Base-by-base conservation (phyloP, 1,140 invertebrate genomes). In the Drosophila mojavensis region DNA sequence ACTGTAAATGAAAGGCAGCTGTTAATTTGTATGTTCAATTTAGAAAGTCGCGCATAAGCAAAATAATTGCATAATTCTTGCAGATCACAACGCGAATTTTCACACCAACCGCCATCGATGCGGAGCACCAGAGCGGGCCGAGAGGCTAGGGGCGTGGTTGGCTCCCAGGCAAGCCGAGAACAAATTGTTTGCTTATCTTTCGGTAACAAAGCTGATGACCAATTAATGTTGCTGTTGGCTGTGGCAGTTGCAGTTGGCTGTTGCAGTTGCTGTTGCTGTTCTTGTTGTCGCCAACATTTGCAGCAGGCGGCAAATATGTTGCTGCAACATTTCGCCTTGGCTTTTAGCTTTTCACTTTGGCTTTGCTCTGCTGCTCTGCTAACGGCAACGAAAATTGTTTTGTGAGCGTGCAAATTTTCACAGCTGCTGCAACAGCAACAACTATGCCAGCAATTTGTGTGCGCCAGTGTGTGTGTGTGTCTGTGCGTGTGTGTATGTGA, bases 371-470 rank as follows among this genome's bases (percentile, higher is more conserved):
- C 39, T 76, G 68, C 79, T 78, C 64, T 82, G 84, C 76, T 88
- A 88, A 89, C 83, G 83, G 83, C 72, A 78, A 83, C 72, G 73
- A 83, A 88, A 89, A 88, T 88, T 77, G 79, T 89, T 88, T 88
- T 73, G 76, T 79, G 77, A 88, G 83, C 83, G 83, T 88, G 83
- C 83, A 88, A 88, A 88, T 88, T 88, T 88, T 88, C 83, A 88
- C 83, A 86, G 83, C 83, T 86, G 83, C 84, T 75, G 68, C 79
- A 77, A 64, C 73, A 81, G 58, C 70, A 75, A 78, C 73, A 86
- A 78, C 83, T 83, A 86, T 86, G 79, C 83, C 66, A 83, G 83
- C 74, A 86, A 86, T 86, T 88, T 88, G 71, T 71, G 75, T 63
- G 72, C 64, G 50, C 60, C 33, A 60, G 24, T 30, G 5, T 69